A percentile compares a stretch with the other conserved stretches of the same genome.
Evolutionary conservation across 2,888 invertebrate species (phyloP).

Genomic region (Pasiphila rectangulata): DNA sequence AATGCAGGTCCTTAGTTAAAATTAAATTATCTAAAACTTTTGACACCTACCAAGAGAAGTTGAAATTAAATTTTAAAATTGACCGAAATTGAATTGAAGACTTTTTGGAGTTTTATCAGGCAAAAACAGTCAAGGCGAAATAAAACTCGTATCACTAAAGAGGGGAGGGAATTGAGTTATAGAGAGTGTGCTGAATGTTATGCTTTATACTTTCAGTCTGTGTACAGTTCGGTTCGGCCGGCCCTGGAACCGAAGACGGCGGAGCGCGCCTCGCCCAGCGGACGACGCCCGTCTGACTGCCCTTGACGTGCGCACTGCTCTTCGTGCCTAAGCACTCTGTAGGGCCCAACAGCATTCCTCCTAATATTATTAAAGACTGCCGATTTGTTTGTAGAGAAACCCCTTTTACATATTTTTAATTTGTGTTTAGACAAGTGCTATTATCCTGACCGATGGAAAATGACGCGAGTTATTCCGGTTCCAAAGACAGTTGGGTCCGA

Average conservation of each 20-base stretch:
- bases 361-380: neutral
- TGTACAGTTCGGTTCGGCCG: no score
- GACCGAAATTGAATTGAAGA: neutral
- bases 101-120: neutral
- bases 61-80: neutral
- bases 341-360: neutral
- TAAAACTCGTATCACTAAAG: no score
- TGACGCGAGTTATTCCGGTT: no score
- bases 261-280: neutral
- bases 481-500: no score
- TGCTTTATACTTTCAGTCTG: no score
- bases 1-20: no score
- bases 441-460: slow-evolving; percentile 1
- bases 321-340: neutral
- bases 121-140: no score
- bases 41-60: neutral
- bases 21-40: no score
- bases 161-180: no score
- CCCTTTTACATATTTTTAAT: no score
- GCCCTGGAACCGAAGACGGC: neutral
- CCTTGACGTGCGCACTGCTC: no score
- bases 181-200: no score
- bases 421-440: neutral
- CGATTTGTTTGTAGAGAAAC: neutral
- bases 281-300: neutral